A percentile compares a stretch with the other conserved stretches of the same genome.
Conservation (phyloP, 2,113 vertebrate genomes). For the Eulemur macaco region DNA sequence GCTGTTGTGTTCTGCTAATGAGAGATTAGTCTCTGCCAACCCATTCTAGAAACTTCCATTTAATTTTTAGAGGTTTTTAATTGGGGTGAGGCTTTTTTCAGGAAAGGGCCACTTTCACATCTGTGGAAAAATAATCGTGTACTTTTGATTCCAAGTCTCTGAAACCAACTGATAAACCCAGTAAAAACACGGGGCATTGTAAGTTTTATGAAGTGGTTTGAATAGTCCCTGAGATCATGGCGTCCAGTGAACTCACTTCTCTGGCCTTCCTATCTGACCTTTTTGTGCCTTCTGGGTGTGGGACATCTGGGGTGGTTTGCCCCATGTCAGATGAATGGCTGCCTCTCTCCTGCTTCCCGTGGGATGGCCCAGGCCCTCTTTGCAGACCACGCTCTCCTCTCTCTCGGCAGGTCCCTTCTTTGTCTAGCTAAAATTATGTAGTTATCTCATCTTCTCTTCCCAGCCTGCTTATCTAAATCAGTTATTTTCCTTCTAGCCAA, state of each 20-base stretch:
- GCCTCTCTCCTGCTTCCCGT: not conserved
- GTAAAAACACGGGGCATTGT: conserved; percentile 59
- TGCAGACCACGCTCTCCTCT: not conserved
- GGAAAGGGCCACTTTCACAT: conserved; percentile 45
- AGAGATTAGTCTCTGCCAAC: conserved; percentile 48
- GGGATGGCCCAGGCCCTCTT: not conserved
- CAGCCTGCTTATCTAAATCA: not conserved
- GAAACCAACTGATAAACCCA: conserved; percentile 60
- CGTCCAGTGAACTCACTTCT: not conserved
- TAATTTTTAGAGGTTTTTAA: conserved; percentile 49
- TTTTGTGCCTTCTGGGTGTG: not conserved
- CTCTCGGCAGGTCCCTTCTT: not conserved
- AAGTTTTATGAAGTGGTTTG: conserved; percentile 59
- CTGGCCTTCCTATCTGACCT: not conserved
- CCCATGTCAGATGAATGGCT: not conserved
- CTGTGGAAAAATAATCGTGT: conserved; percentile 54
- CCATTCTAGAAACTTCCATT: conserved; percentile 49
- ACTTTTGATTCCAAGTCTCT: conserved; percentile 61
- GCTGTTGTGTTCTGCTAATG: conserved; percentile 54
- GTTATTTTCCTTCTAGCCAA: not conserved
- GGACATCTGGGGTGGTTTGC: not conserved
- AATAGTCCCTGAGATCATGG: conserved; percentile 38
- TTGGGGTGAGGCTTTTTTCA: not conserved
- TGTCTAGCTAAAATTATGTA: not conserved
- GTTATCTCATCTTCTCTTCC: not conserved